Base-by-base conservation (phyloP, 2,113 vertebrate genomes). In the Balaeniceps rex region DNA sequence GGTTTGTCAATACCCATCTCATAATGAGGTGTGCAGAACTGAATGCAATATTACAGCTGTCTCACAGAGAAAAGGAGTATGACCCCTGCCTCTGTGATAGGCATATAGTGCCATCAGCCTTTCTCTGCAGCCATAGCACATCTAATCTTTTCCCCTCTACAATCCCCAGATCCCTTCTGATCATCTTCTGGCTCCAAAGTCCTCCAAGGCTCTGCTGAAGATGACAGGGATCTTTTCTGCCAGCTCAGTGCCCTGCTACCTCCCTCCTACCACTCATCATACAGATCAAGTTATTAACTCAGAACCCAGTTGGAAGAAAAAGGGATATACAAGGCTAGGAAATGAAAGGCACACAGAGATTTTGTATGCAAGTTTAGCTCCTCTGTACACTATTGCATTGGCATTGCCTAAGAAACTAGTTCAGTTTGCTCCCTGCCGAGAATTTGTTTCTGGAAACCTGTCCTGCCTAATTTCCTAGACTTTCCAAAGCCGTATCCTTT, bases 371-470 rank as follows among this genome's bases (percentile, higher is more conserved):
- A 85, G 89, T 57, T 89, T 68, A 93, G 70, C 78, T 95, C 77
- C 71, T 87, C 91, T 91, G 33, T 7, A 75, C 2, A 8, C 90
- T 92, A 21, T 12, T 55, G 44, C 83, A 49, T 16, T 76, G 87
- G 78, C 91, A 95, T 24, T 57, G 87, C 88, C 83, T 66, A 57
- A 95, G 81, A 94, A 96, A 92, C 49, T 54, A 61, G 63, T 72
- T 64, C 91, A 82, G 57, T 70, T 85, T 94, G 63, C 71, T 93
- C 75, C 91, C 78, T 78, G 75, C 54, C 91, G 94, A 87, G 83
- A 87, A 91, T 84, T 89, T 88, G 61, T 84, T 93, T 74, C 88
- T 91, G 65, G 86, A 97, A 94, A 93, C 57, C 61, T 94, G 94
- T 97, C 91, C 81, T 95, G 86, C 70, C 93, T 87, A 23, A 95